Evolutionary conservation across 2,113 vertebrate genomes (phyloP).

Genomic region (Cyprinodon tularosa): DNA sequence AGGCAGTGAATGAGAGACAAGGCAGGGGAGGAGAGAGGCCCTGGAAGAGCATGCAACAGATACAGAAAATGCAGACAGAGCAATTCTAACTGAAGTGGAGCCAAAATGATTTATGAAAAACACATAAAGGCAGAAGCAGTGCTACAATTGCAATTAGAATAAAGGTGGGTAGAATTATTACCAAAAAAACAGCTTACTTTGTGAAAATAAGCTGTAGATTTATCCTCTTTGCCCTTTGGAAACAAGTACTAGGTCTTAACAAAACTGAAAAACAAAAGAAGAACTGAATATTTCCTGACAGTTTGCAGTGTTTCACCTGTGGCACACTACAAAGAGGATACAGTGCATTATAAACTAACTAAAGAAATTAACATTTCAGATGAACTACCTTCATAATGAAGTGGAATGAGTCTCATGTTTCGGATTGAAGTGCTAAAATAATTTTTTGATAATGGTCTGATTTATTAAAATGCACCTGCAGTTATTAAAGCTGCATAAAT

Average conservation of each 20-base stretch:
- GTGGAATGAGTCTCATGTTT: background rate
- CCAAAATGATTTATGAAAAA: constrained; percentile 11
- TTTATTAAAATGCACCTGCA: background rate
- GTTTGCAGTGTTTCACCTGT: background rate
- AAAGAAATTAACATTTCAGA: background rate
- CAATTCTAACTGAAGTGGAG: constrained; percentile 15
- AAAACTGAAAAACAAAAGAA: constrained; percentile 5
- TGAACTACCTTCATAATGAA: background rate
- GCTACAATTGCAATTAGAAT: constrained; percentile 10
- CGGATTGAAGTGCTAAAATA: background rate
- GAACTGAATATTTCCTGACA: background rate
- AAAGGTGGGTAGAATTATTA: background rate
- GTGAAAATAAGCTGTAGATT: background rate
- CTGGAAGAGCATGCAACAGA: constrained; percentile 20
- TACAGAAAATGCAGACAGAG: constrained; percentile 7
- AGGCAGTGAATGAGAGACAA: constrained; percentile 35
- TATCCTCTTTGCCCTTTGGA: background rate
- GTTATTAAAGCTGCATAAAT: background rate
- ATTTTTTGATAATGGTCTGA: background rate
- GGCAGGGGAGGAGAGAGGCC: constrained; percentile 11
- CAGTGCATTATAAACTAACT: background rate
- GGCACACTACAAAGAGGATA: background rate
- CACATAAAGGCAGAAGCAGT: background rate
- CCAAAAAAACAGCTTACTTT: too few relatives aligned
- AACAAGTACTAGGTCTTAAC: too few relatives aligned